Evolutionary conservation across 2,888 invertebrate species (phyloP), one percentile per base, ranked within the genome.

Genomic region (Calameuta pallipes): DNA sequence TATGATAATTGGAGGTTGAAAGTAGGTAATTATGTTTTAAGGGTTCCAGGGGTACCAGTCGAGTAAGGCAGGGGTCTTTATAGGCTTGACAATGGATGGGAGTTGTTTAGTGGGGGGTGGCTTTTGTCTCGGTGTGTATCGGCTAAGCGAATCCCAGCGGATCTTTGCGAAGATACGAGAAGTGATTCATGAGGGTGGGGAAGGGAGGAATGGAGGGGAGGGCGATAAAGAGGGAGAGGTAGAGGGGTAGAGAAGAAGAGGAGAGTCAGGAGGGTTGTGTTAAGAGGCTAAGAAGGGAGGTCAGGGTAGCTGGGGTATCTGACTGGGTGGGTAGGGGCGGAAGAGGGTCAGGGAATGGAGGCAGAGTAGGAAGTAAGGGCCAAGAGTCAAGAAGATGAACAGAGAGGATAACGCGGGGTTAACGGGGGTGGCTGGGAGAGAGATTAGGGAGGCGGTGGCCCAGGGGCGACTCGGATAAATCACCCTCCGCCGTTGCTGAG

Each of bases 371-470:
- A 82, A 80, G 81, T 80, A 78, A 82, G 82, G 82, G 83, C 79
- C 82, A 84, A 85, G 82, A 84, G 84, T 85, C 85, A 83, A 83
- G 85, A 85, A 85, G 85, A 85, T 85, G 84, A 85, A 85, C 83
- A 85, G 84, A 82, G 83, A 82, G 85, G 83, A 83, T 83, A 85
- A 84, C 84, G 83, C 82, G 82, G 82, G 84, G 83, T 83, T 85
- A 85, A 84, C 82, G 81, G 85, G 80, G 82, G 82, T 81, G 82
- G 82, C 80, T 81, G 83, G 82, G 80, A 79, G 82, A 85, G 85
- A 85, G 87, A 86, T 86, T 86, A 85, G 85, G 84, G 85, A 85
- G 86, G 86, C 83, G 84, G 85, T 82, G 83, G 83, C 85, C 84
- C 84, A 82, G 82, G 85, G 84, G 83, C 82, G 83, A 81, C 81